These are phyloP conservation scores for Phataginus tetradactyla DNA, from an alignment of 2,797 vertebrate genomes.

Conservation along the genomic window DNA sequence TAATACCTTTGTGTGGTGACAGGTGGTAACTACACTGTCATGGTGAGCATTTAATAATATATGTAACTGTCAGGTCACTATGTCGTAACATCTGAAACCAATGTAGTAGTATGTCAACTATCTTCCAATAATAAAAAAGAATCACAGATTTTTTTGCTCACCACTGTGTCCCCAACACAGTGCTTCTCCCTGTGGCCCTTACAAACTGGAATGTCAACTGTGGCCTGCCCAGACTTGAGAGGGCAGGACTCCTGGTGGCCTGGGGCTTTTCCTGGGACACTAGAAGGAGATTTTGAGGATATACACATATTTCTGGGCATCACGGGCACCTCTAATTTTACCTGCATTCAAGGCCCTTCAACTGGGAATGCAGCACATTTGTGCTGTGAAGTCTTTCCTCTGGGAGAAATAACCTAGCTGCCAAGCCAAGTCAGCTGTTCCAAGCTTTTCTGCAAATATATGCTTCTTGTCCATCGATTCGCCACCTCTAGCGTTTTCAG, in stretches of 20 bases:
- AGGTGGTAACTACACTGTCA: too few relatives aligned
- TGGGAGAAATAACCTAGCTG: fast-evolving
- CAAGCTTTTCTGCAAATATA: not conserved
- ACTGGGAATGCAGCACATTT: not conserved
- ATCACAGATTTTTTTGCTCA: too few relatives aligned
- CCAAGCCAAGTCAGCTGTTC: not conserved
- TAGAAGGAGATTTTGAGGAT: not conserved
- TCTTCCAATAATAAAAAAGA: too few relatives aligned
- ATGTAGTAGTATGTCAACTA: too few relatives aligned
- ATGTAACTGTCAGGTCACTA: too few relatives aligned
- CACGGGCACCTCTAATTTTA: too few relatives aligned
- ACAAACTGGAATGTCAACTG: fast-evolving
- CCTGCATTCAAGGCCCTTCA: not conserved
- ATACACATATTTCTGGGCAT: not conserved
- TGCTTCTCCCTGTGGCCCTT: not conserved
- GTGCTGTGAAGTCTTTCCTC: not conserved
- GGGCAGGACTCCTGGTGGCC: not conserved
- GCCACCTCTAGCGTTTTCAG: not conserved
- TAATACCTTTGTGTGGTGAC: too few relatives aligned
- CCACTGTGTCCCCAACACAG: not conserved
- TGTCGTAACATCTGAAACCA: too few relatives aligned
- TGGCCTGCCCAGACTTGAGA: not conserved
- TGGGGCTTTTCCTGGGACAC: not conserved
- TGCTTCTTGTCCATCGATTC: fast-evolving
- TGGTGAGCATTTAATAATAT: too few relatives aligned